Base-by-base conservation (phyloP, 2,888 invertebrate genomes). In the Dynastes tityus region DNA sequence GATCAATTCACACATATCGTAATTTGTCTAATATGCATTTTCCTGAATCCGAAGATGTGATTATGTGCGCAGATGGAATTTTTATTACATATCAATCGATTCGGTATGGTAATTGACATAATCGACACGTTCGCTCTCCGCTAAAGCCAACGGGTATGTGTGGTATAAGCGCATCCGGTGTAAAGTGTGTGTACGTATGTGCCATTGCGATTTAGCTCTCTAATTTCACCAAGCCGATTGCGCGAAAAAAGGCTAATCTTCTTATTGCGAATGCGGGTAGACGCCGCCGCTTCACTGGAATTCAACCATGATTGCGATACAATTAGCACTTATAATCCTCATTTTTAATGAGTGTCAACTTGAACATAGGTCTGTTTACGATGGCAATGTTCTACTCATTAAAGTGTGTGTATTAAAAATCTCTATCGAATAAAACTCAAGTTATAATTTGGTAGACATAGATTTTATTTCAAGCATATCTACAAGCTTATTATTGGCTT, bases 71-170 rank as follows among this genome's bases (percentile, higher is more conserved):
- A 58, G 55, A 58, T 58, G n/a, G 22, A 58, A 22, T 16, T 58
- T 58, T 73, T 58, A n/a, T 40, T 73, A 40, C 40, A 40, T 73
- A 58, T 58, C 58, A 58, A 61, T 58, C 58, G 22, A 58, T 73
- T 70, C 29, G 27, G 61, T 73, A 61, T 61, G 73, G 73, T 73
- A 58, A 73, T 73, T 73, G 37, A 58, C 58, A 61, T 55, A 22
- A 73, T 58, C 61, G 58, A 37, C 55, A 51, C 29, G 37, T 58
- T 61, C 67, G 13, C 22, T 73, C 58, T 58, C 40, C 45, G 45
- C 40, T 58, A 29, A 73, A n/a, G 40, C 73, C 29, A 0, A 37
- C 45, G 58, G 73, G 73, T 73, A 73, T 40, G 40, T 45, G 16
- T 11, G 37, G 58, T 58, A 11, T n/a, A 58, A 40, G 45, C 51